These are phyloP conservation scores for Perognathus longimembris DNA, from an alignment of 2,113 vertebrate species.

Conservation along the genomic window DNA sequence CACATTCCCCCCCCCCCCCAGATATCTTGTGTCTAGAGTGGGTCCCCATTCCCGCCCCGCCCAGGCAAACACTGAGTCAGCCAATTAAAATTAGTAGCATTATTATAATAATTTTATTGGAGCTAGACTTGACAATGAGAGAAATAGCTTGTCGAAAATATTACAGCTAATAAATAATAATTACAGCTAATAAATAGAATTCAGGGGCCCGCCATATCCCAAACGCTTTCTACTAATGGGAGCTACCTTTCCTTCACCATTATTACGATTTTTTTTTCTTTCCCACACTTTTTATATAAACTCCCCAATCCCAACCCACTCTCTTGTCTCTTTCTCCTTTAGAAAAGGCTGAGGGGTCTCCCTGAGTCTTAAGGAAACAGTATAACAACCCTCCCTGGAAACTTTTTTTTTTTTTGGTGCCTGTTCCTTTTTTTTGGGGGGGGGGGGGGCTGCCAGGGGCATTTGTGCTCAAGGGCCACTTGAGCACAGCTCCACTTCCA, in stretches of 20 bases:
- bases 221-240: too few species aligned
- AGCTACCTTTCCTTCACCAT: too few species aligned
- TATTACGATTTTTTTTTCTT: not conserved
- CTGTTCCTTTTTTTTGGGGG: too few species aligned
- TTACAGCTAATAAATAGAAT: not conserved
- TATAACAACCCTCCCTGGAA: too few species aligned
- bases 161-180: constrained; percentile 36
- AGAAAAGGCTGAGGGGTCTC: constrained; percentile 7
- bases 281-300: not conserved
- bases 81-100: not conserved
- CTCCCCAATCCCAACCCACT: not conserved
- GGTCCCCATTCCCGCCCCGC: too few species aligned
- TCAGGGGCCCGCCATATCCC: not conserved
- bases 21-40: not conserved
- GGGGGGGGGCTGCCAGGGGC: too few species aligned
- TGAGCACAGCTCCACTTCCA: too few species aligned
- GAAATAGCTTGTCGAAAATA: constrained; percentile 6
- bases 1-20: not conserved
- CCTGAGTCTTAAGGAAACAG: not conserved
- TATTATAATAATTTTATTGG: constrained; percentile 32
- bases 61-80: not conserved
- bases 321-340: not conserved
- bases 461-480: too few species aligned
- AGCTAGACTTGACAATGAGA: constrained; percentile 4
- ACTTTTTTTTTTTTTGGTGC: too few species aligned